Evolutionary conservation across 2,888 invertebrate genomes (phyloP).

Genomic region (Neocrepidodera transversa): DNA sequence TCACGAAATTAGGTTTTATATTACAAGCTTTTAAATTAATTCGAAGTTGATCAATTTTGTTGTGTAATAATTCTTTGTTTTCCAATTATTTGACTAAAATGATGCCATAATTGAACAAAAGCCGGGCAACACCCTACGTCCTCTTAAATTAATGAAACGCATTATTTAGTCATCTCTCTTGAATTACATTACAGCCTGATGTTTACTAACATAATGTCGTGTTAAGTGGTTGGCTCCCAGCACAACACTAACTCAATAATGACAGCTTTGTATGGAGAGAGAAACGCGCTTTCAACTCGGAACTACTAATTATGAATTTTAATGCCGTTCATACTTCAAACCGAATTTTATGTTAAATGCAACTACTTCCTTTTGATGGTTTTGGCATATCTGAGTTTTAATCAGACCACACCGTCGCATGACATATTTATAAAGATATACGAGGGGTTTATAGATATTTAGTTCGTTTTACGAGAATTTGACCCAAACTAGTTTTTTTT

Average conservation of each 20-base stretch:
- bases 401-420: neutral
- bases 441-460: too few relatives aligned
- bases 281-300: conserved; percentile 16
- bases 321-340: conserved; percentile 22
- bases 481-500: too few relatives aligned
- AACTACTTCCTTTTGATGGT: conserved; percentile 1
- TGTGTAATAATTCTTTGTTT: too few relatives aligned
- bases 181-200: conserved; percentile 35
- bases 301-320: conserved; percentile 32
- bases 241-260: conserved; percentile 35
- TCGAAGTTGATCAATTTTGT: too few relatives aligned
- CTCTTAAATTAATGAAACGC: conserved; percentile 34
- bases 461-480: too few relatives aligned
- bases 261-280: conserved; percentile 24
- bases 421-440: too few relatives aligned
- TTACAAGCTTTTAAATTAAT: too few relatives aligned
- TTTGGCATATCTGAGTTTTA: neutral
- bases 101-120: neutral
- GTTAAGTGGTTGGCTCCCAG: conserved; percentile 33
- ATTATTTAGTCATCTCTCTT: conserved; percentile 34
- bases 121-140: conserved; percentile 16
- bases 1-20: too few relatives aligned
- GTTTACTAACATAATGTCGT: conserved; percentile 31
- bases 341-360: conserved; percentile 14
- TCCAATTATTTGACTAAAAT: too few relatives aligned